Evolutionary conservation across 2,888 invertebrate species (phyloP).

Genomic region (Germaria angustata): DNA sequence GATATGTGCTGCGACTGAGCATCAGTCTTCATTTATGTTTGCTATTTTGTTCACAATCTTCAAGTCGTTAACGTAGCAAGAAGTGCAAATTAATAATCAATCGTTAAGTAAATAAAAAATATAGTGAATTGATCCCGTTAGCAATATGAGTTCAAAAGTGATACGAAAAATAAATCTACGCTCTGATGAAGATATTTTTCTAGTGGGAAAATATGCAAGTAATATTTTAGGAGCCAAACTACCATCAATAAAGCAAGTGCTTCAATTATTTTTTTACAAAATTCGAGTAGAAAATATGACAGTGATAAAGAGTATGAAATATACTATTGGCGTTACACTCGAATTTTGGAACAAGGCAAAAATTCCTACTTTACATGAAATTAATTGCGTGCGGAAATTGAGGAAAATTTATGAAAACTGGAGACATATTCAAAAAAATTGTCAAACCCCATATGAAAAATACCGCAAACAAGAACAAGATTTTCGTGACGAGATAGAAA

Average conservation of each 20-base stretch:
- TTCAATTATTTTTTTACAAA: too few species aligned
- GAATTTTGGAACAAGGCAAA: too few species aligned
- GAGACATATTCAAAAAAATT: too few species aligned
- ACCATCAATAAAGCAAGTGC: not conserved
- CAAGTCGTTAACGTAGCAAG: constrained; percentile 27
- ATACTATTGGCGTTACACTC: too few species aligned
- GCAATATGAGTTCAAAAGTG: not conserved
- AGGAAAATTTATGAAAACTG: too few species aligned
- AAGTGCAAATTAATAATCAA: constrained; percentile 27
- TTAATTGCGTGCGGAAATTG: too few species aligned
- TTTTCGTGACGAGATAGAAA: constrained; percentile 23
- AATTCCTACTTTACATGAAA: too few species aligned
- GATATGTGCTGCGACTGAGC: constrained; percentile 35
- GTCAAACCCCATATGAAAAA: constrained; percentile 29
- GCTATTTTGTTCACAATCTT: not conserved
- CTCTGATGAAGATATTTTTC: constrained; percentile 11
- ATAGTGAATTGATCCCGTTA: constrained; percentile 20
- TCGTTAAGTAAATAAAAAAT: constrained; percentile 21
- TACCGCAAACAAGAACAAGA: constrained; percentile 16
- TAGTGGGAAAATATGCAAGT: not conserved
- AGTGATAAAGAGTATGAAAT: too few species aligned
- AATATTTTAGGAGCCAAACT: not conserved
- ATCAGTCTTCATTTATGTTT: constrained; percentile 6
- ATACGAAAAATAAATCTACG: not conserved
- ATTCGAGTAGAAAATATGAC: too few species aligned